Base-by-base conservation (phyloP, 2,888 invertebrate species). In the Sisyra nigra region DNA sequence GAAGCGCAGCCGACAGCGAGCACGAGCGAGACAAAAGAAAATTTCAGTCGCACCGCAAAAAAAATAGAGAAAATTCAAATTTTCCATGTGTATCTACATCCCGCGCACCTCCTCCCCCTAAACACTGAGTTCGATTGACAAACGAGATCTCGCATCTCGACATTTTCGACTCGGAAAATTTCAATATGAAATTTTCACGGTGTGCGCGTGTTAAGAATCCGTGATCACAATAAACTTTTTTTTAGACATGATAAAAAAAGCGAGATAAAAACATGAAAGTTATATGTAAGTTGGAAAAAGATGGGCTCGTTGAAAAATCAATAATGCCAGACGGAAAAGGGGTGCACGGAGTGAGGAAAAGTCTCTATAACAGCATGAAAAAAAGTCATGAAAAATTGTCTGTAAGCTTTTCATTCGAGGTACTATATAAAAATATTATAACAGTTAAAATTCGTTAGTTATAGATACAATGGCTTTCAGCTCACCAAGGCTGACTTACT, bases 251-350 rank as follows among this genome's bases (percentile, higher is more conserved):
- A 18, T 37, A 34, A 41, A 41, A 41, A 41, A 38, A 18, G 19
- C 19, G 38, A 38, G 38, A 38, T 38, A 19, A 38, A 38, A 38
- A 15, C 19, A 38, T 24, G 13, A 30, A 33, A 33, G 33, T 34
- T 34, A 19, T 34, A 15, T 34, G 34, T 41, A 41, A 33, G 41
- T 41, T 41, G 34, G 43, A 43, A 37, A 43, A 43, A 43, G 43
- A 43, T 17, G 32, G 18, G 38, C 14, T 11, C 15, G 31, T 43
- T 29, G 30, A 33, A 43, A 43, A 43, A 43, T 43, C 43, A 43
- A 43, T 43, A 43, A 43, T 38, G 43, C 43, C 32, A 43, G 43
- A 43, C 43, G 32, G 43, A 31, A 38, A 37, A 38, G 43, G 43
- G 43, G 38, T 17, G 19, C 18, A 33, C 38, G 43, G 43, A 38